Conservation (phyloP, 1,140 invertebrate genomes). For the Ridgeia piscesae region DNA sequence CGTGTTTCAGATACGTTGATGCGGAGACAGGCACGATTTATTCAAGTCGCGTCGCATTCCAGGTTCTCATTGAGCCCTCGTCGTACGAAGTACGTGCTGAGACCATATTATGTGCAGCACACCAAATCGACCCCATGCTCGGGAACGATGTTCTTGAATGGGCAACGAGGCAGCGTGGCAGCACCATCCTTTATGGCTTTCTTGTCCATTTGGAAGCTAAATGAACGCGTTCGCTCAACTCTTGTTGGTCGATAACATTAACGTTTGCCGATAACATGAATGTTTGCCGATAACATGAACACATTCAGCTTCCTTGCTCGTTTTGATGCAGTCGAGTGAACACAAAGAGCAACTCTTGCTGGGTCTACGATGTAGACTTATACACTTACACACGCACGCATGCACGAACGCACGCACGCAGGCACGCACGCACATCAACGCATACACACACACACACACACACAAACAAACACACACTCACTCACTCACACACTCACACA, state of each 20-base stretch:
- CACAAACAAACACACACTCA: too few species aligned
- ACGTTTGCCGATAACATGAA: too few species aligned
- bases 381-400: too few species aligned
- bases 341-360: too few species aligned
- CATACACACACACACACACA: too few species aligned
- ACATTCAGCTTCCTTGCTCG: too few species aligned
- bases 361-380: too few species aligned
- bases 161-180: constrained; percentile 82
- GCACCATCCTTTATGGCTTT: constrained; percentile 73
- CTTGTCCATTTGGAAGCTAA: constrained; percentile 57
- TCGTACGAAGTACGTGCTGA: constrained; percentile 71
- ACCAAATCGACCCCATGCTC: constrained; percentile 61
- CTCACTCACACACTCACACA: too few species aligned
- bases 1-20: background rate
- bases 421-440: too few species aligned
- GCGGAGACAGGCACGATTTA: constrained; percentile 54
- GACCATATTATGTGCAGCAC: constrained; percentile 56
- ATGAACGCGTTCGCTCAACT: background rate
- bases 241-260: background rate
- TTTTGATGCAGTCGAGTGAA: too few species aligned
- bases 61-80: constrained; percentile 76
- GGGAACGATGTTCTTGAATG: constrained; percentile 71
- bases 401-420: too few species aligned
- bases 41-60: constrained; percentile 65
- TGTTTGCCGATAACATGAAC: too few species aligned